Base-by-base conservation (phyloP, 1,140 invertebrate species). In the Reticulitermes speratus region DNA sequence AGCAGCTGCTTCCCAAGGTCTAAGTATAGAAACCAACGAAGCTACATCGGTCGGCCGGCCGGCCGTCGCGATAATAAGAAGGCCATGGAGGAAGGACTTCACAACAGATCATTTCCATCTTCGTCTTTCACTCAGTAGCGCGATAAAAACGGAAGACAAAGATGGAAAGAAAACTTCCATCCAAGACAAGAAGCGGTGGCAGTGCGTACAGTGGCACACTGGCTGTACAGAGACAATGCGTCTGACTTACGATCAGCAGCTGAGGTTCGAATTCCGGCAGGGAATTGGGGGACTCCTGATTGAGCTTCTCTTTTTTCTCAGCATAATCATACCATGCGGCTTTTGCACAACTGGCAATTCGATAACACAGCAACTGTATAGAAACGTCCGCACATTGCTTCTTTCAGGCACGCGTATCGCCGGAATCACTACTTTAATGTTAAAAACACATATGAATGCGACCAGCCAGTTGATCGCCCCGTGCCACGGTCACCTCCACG, bases 1-100 rank as follows among this genome's bases (percentile, higher is more conserved):
- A 23, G 65, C 65, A 75, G 65, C 65, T 75, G 65, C 65, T 75
- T n/a, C n/a, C 65, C 25, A 75, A 75, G 65, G 65, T 75, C 65
- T 75, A 75, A 75, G 65, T 75, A n/a, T 75, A 75, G 65, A 75
- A 75, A n/a, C 59, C 12, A 23, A 65, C 7, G 7, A 65, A 65
- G 12, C 12, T 7, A 21, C 12, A n/a, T 19, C 59, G 59, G 59
- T 19, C 16, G 7, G 65, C 65, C 65, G 25, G 65, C 65, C n/a
- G 65, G 65, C 65, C n/a, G 65, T 25, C 65, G 65, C n/a, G 65
- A 25, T 75, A 75, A 75, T 75, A 30, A 75, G 65, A 75, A 75
- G 65, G 65, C 65, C 65, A 16, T 75, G 65, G 65, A 75, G 65
- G 9, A 75, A 75, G 65, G 65, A 75, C 65, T 75, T 30, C 65